Evolutionary conservation across 2,113 vertebrate species (phyloP).

Genomic region (Phyllostomus discolor): DNA sequence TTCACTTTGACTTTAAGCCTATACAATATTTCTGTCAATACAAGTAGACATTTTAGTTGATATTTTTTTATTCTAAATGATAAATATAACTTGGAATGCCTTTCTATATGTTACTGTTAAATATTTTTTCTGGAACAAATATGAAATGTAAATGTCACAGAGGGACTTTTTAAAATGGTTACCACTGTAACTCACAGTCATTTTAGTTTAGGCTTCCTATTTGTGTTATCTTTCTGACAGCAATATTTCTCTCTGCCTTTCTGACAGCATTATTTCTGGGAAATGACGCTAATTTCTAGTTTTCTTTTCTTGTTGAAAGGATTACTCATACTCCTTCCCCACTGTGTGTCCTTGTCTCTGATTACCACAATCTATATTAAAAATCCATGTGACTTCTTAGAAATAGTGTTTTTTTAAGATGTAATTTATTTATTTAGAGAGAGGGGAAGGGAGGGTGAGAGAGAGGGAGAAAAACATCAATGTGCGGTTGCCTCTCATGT

Average conservation of each 20-base stretch:
- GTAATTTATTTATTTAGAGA: too few species aligned
- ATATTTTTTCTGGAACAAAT: not conserved
- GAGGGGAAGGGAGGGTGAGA: too few species aligned
- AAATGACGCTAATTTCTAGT: slow-evolving; percentile 15
- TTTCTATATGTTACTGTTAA: not conserved
- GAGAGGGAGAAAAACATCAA: too few species aligned
- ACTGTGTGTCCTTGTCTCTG: not conserved
- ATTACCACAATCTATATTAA: not conserved
- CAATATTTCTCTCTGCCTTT: not conserved
- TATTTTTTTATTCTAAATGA: slow-evolving; percentile 1
- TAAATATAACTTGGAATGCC: slow-evolving; percentile 20
- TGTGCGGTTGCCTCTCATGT: too few species aligned
- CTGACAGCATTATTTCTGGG: not conserved
- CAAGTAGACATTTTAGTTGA: slow-evolving; percentile 1
- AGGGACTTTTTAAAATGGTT: not conserved
- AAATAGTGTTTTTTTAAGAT: not conserved
- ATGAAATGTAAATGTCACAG: not conserved
- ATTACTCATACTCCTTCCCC: not conserved
- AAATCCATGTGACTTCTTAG: not conserved
- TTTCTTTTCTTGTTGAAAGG: not conserved
- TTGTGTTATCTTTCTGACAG: not conserved
- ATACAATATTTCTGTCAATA: not conserved
- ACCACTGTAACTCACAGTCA: not conserved
- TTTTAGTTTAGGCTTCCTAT: not conserved
- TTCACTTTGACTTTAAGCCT: slow-evolving; percentile 16